Evolutionary conservation across 2,888 invertebrate species (phyloP), one percentile per base, ranked within the genome.

Genomic region (Litoditis marina): DNA sequence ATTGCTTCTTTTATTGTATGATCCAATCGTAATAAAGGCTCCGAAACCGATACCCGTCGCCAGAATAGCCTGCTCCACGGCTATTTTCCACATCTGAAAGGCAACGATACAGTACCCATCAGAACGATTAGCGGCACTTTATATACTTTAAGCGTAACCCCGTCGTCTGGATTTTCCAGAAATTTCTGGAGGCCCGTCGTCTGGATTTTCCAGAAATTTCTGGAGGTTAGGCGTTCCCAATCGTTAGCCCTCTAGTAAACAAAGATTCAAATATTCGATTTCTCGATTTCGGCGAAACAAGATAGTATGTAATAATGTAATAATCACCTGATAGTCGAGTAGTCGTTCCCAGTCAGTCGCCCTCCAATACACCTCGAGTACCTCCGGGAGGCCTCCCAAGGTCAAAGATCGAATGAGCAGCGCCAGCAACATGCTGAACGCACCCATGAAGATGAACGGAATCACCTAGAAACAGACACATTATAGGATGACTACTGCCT

Each of bases 1-100:
- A 68, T 81, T 82, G 60, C 66, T 74, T 50, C 80, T 67, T 60
- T 82, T 80, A 68, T 78, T 82, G 68, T 83, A 83, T n/a, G 78
- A 78, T 31, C 77, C 79, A 58, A 83, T 75, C 5, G 83, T 82
- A 60, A 82, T 83, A 64, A 78, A 82, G 3, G 79, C 79, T 3
- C 83, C 83, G 60, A 80, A 82, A 19, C 83, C 83, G 39, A 82
- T 69, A 7, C 82, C 82, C 28, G 74, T 74, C 13, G 82, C 81
- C 7, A 80, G 71, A 58, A 83, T 71, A 2, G 76, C 76, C 51
- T 83, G 80, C 50, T 78, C 79, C 11, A 78, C 68, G 6, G 83
- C 82, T 13, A 71, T 46, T 59, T 74, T 69, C 82, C 82, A 82
- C 2, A 80, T 71, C 71, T 77, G 52, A 58, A 68, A 57, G 52